Percentiles rank a stretch among this genome's conserved stretches.
Evolutionary conservation across 2,113 vertebrate genomes (phyloP).

Genomic region (Halichoerus grypus): DNA sequence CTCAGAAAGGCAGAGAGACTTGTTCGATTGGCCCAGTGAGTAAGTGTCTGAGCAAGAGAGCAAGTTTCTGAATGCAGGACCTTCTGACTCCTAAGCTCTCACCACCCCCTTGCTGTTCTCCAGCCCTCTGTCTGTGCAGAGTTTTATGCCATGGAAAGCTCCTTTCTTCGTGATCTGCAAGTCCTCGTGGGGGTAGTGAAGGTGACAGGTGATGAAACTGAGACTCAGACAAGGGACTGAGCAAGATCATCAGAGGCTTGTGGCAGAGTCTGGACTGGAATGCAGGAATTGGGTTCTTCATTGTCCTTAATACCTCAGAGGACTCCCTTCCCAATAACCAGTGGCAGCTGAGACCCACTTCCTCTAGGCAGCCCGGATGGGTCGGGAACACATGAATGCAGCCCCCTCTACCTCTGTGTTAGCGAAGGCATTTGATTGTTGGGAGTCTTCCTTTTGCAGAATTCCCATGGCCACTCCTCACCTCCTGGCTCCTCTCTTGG

Average conservation of each 20-base stretch:
- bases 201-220: background rate
- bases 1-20: background rate
- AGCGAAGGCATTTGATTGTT: background rate
- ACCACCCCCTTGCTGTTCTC: fast-evolving
- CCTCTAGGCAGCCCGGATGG: background rate
- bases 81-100: background rate
- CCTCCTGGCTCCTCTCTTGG: background rate
- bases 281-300: background rate
- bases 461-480: background rate
- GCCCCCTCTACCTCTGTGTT: background rate
- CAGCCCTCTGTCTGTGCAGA: background rate
- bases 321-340: background rate
- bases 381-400: background rate
- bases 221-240: constrained; percentile 8
- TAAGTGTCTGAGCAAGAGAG: background rate
- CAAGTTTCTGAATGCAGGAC: background rate
- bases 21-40: background rate
- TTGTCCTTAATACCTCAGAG: background rate
- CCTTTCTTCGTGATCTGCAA: background rate
- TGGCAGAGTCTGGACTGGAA: background rate
- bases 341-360: background rate
- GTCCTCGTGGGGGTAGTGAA: background rate
- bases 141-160: background rate
- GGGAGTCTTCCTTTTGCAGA: background rate
- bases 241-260: background rate